phyloP scores from a whole-genome alignment of 2,797 vertebrate genomes.

The Pangasius mekongensis region DNA sequence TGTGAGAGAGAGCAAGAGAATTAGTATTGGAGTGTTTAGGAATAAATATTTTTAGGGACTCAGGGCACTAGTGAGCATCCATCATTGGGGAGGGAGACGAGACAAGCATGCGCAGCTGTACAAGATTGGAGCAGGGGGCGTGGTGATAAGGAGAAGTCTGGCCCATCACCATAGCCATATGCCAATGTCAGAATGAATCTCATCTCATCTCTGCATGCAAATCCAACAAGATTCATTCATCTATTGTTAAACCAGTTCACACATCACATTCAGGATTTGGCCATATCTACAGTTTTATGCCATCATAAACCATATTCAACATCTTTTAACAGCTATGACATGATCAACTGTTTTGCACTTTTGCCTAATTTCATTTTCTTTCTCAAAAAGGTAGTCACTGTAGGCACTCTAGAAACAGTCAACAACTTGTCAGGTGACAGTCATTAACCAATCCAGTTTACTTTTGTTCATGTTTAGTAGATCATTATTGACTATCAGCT shows the following conservation, averaged over 20 bases:
- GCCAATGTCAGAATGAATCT: conserved; percentile 74
- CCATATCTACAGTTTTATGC: background rate
- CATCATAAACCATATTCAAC: background rate
- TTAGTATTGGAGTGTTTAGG: conserved; percentile 57
- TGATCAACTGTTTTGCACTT: background rate
- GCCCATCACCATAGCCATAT: conserved; percentile 64
- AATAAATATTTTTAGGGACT: conserved; percentile 67
- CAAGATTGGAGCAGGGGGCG: conserved; percentile 14
- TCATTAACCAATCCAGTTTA: background rate
- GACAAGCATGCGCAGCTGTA: conserved; percentile 50
- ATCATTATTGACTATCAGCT: background rate
- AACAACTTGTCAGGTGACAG: background rate
- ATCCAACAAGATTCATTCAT: conserved; percentile 67
- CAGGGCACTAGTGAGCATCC: conserved; percentile 46
- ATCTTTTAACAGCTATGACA: background rate
- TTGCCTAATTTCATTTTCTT: background rate
- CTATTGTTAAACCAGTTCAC: conserved; percentile 56
- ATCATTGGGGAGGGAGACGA: conserved; percentile 36
- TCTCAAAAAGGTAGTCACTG: background rate
- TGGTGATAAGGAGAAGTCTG: conserved; percentile 42
- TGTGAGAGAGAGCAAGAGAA: conserved; percentile 49
- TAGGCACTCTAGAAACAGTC: background rate
- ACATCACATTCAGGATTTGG: background rate
- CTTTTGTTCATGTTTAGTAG: background rate
- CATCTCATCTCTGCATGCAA: conserved; percentile 70